Base-by-base conservation (phyloP, 2,797 vertebrate genomes). In the Lepilemur ruficaudatus region DNA sequence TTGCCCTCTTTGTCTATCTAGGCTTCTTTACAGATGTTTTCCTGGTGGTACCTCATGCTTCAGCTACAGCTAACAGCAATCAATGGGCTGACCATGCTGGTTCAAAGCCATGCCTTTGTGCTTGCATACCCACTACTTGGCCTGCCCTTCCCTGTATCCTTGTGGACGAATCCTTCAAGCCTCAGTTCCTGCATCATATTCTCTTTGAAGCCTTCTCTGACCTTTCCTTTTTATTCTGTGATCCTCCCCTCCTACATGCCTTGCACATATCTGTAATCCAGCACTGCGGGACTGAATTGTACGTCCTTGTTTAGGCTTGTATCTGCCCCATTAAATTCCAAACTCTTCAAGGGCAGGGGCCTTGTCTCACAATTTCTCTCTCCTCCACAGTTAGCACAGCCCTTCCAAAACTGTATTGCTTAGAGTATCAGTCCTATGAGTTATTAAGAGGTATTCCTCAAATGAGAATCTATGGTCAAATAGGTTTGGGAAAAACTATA, bases 301-400 rank as follows among this genome's bases (percentile, higher is more conserved):
- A 57, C 61, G 28, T 57, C 55, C 61, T 50, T 35, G 4, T 22
- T 41, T 65, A 76, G 30, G 15, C 22, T 55, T 80, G 59, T 46
- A 48, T 83, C 52, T 80, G 91, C 13, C 30, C 22, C 52, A 57
- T 14, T 65, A 48, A 75, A 91, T 65, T 80, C 81, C 81, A 72
- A 80, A 15, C 38, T 72, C 52, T 30, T 70, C 2, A 4, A 65
- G 41, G 25, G 5, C 9, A 11, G 30, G 32, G 4, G 18, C 17
- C 30, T 86, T 20, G 17, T 63, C 69, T 75, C 14, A 3, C 20
- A 3, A 28, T 20, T 63, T 85, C 35, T 15, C n/a, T 70, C 28
- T 41, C n/a, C 41, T 86, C 15, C 0, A 11, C 18, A 32, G 72
- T 70, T n/a, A 70, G 22, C 59, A 48, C 8, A 38, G 30, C 0